A percentile compares a stretch with the other conserved stretches of the same genome.
Conservation (phyloP, 2,113 vertebrate species). For the Alces alces region DNA sequence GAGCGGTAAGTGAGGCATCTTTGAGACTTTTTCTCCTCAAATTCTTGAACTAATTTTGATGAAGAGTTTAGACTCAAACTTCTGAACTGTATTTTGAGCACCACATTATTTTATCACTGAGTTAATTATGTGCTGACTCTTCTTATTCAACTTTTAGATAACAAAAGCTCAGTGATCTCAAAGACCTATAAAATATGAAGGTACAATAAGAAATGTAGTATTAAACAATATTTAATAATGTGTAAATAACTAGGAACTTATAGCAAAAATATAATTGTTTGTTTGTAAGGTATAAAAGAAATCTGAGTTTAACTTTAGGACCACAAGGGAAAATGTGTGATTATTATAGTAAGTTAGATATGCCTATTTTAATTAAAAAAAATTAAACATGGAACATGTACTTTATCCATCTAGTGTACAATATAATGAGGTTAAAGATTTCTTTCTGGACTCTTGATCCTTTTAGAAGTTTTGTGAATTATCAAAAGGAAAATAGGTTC, state of each 20-base stretch:
- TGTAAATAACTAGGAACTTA: background rate
- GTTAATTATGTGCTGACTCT: background rate
- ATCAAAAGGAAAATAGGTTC: background rate
- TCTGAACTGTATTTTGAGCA: background rate
- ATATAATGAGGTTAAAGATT: background rate
- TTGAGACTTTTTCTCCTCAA: background rate
- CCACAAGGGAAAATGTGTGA: background rate
- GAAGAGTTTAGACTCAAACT: background rate
- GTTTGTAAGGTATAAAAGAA: background rate
- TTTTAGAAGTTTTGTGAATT: background rate
- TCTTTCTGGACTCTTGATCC: background rate
- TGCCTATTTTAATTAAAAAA: background rate
- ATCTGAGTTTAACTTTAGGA: background rate
- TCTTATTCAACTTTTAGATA: background rate
- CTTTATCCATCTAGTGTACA: background rate
- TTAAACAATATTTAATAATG: background rate
- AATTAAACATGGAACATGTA: background rate
- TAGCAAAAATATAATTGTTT: background rate
- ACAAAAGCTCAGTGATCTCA: background rate
- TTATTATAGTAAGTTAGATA: background rate
- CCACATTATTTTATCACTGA: background rate
- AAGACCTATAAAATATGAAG: background rate
- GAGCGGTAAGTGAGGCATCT: background rate
- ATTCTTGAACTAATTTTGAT: background rate
- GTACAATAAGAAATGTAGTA: background rate